Conservation (phyloP, 2,888 invertebrate genomes). For the Eudasyphora cyanicolor region DNA sequence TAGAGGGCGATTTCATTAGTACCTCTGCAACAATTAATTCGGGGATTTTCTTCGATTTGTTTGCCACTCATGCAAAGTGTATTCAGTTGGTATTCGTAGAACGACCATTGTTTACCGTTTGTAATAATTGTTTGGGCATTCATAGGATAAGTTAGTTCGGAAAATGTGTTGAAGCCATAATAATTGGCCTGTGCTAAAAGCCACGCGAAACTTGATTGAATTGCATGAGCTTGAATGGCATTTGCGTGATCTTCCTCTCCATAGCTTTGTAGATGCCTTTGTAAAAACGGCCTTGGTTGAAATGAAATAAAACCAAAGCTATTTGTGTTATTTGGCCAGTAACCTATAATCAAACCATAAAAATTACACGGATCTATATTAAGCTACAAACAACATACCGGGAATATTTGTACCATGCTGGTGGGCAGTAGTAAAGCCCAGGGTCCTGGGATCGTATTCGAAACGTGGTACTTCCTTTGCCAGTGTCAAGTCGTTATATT, state of each 20-base stretch:
- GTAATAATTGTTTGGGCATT: conserved; percentile 93
- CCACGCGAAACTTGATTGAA: conserved; percentile 91
- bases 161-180: conserved; percentile 93
- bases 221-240: conserved; percentile 87
- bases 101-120: conserved; percentile 92
- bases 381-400: conserved; percentile 80
- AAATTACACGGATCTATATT: neutral
- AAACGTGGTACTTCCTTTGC: conserved; percentile 81
- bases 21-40: conserved; percentile 90
- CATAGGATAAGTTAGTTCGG: conserved; percentile 95
- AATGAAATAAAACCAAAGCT: conserved; percentile 90
- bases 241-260: conserved; percentile 83
- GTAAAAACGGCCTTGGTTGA: conserved; percentile 85
- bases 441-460: conserved; percentile 83
- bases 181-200: conserved; percentile 89
- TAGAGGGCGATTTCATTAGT: conserved; percentile 87
- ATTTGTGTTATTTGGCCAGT: conserved; percentile 90
- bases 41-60: conserved; percentile 84
- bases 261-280: conserved; percentile 79
- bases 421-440: conserved; percentile 82
- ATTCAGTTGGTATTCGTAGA: conserved; percentile 95
- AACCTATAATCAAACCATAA: conserved; percentile 82
- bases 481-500: conserved; percentile 81
- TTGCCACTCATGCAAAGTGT: conserved; percentile 86
- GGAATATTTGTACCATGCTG: conserved; percentile 88